Conservation (phyloP, 1,140 invertebrate species). For the Temnothorax longispinosus region DNA sequence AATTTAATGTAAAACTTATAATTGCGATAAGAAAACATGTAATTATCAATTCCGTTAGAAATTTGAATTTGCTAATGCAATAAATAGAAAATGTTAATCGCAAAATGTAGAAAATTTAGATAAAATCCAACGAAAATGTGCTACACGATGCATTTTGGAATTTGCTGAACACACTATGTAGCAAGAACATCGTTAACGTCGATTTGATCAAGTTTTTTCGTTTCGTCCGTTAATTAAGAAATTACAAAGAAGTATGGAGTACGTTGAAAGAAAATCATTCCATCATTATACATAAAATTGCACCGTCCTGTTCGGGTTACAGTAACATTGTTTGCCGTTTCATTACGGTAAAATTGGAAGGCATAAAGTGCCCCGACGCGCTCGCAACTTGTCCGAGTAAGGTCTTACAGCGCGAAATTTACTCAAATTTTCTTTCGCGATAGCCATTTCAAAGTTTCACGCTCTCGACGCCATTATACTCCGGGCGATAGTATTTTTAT, state of each 20-base stretch:
- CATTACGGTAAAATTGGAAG: slow-evolving; percentile 25
- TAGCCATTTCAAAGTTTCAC: slow-evolving; percentile 14
- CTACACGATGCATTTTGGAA: background rate
- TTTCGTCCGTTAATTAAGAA: background rate
- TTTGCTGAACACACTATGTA: background rate
- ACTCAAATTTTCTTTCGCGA: slow-evolving; percentile 14
- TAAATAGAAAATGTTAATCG: background rate
- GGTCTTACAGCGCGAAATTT: background rate
- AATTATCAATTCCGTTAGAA: background rate
- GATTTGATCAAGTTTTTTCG: slow-evolving; percentile 17
- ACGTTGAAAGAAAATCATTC: slow-evolving; percentile 2
- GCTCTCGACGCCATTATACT: background rate
- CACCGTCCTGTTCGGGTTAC: background rate
- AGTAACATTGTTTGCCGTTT: slow-evolving; percentile 13
- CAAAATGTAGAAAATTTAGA: background rate
- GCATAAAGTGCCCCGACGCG: background rate
- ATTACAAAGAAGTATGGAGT: background rate
- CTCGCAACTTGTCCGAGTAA: background rate
- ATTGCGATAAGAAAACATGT: background rate
- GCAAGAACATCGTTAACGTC: slow-evolving; percentile 13
- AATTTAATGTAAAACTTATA: background rate
- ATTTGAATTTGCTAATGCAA: background rate
- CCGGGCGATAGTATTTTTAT: slow-evolving; percentile 7
- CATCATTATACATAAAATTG: slow-evolving; percentile 12
- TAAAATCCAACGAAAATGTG: background rate